Evolutionary conservation across 2,113 vertebrate genomes (phyloP), one percentile per base, ranked within the genome.

Genomic region (Herpetotheres cachinnans): DNA sequence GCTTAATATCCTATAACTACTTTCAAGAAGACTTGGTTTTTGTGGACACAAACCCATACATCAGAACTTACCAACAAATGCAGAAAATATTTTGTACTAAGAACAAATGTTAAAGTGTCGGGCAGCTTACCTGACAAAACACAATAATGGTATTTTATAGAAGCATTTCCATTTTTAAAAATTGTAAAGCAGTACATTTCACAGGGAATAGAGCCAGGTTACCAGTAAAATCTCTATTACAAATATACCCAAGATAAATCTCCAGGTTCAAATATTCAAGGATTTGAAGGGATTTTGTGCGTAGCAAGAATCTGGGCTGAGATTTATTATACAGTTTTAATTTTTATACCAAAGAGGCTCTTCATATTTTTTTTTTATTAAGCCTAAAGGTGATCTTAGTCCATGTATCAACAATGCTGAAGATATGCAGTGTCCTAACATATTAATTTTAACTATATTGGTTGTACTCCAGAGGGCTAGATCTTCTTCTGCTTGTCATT

Each of bases 41-140:
- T 21, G 15, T 34, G 7, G n/a, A 56, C 2, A 6, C 15, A 82
- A 25, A 21, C 4, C 2, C 66, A 0, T 44, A 40, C 4, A 27
- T 76, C 32, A 47, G 27, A 84, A 84, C 61, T 54, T 87, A 50
- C 8, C 1, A 12, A 78, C 61, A 82, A 94, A 71, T 36, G 17
- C 12, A 84, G 50, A 58, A 62, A 70, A 27, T 18, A 62, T 42
- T 42, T 42, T 42, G 42, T 26, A 15, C 2, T 50, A 49, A 62
- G 5, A 62, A 17, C 1, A 82, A 44, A 67, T 30, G 6, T 1
- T 50, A 14, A 46, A 78, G 7, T 46, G 5, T 55, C 49, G 73
- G 7, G 13, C 15, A 6, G 1, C 6, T 63, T 67, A 42, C 19
- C 4, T 50, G n/a, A 50, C 1, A 74, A 79, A 84, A 46, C 1